These are phyloP conservation scores for Reinhardtius hippoglossoides DNA, from an alignment of 2,113 vertebrate species.

Conservation along the genomic window DNA sequence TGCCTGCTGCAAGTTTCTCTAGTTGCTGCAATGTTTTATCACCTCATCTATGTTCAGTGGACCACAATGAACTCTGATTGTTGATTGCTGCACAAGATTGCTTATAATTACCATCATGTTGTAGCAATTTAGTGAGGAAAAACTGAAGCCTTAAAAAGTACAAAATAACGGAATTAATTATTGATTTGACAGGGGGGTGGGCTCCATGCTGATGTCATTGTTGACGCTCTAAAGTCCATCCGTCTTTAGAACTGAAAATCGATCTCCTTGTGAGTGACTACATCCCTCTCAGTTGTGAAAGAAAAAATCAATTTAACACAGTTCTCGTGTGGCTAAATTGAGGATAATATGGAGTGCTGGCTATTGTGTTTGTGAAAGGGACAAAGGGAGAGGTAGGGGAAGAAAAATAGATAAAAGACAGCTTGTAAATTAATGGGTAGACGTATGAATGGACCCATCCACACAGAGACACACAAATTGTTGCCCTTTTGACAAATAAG, in stretches of 20 bases:
- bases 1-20: conserved; percentile 41
- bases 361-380: neutral
- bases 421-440: conserved; percentile 30
- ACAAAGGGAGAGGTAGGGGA: neutral
- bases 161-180: conserved; percentile 10
- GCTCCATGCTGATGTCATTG: conserved; percentile 32
- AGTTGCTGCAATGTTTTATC: conserved; percentile 68
- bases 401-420: conserved; percentile 16
- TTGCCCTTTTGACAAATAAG: conserved; percentile 56
- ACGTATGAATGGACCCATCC: conserved; percentile 28
- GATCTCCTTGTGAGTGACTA: conserved; percentile 38
- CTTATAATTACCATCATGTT: conserved; percentile 59
- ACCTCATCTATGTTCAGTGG: conserved; percentile 66
- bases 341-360: neutral
- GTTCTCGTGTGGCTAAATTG: conserved; percentile 50
- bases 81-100: conserved; percentile 61
- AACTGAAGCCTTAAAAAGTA: conserved; percentile 15
- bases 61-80: conserved; percentile 64
- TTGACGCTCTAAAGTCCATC: conserved; percentile 40
- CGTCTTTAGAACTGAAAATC: conserved; percentile 46
- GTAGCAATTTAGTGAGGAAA: conserved; percentile 20
- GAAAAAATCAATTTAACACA: conserved; percentile 55
- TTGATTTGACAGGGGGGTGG: conserved; percentile 4
- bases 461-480: conserved; percentile 37
- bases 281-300: conserved; percentile 39